Evolutionary conservation across 1,140 invertebrate genomes (phyloP), one percentile per base, ranked within the genome.

Genomic region (Orius insidiosus): DNA sequence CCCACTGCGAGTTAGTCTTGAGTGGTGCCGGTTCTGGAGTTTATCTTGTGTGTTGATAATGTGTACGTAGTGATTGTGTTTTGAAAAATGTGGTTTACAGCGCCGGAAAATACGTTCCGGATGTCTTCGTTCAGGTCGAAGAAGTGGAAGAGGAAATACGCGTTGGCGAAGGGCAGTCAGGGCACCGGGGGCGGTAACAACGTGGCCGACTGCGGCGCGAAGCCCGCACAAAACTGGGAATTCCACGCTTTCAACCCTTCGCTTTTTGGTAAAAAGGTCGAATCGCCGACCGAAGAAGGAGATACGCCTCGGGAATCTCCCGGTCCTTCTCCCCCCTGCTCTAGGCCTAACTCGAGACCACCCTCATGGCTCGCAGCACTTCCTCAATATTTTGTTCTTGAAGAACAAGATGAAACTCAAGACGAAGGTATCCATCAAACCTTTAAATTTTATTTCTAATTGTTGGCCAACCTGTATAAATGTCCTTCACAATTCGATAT

Each of bases 81-180:
- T 24, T 24, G 24, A 24, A n/a, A n/a, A 24, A 61, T 61, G 59
- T 61, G 60, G 59, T 62, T 60, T 47, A 55, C 59, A 39, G 49
- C 53, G 11, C 47, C 53, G 31, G 52, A 51, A 8, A 51, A 44
- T 39, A 49, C 48, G 24, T 60, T 57, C 47, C 54, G 59, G 32
- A 65, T 64, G 63, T 61, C 62, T 46, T 63, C 62, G 49, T 57
- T 65, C 48, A 61, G 59, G 52, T 58, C 60, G 8, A 58, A 60
- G 46, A 63, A 63, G 11, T 55, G 58, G 43, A 53, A 58, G 6
- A 54, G 61, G 42, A 64, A 62, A 49, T 60, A 62, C 48, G 53
- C 56, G 19, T 44, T 58, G 39, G 55, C 46, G 8, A 50, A 55
- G 16, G 49, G 56, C 11, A 39, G 30, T 32, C 33, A 42, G 35